Base-by-base conservation (phyloP, 2,888 invertebrate genomes). In the Gibbula magus region DNA sequence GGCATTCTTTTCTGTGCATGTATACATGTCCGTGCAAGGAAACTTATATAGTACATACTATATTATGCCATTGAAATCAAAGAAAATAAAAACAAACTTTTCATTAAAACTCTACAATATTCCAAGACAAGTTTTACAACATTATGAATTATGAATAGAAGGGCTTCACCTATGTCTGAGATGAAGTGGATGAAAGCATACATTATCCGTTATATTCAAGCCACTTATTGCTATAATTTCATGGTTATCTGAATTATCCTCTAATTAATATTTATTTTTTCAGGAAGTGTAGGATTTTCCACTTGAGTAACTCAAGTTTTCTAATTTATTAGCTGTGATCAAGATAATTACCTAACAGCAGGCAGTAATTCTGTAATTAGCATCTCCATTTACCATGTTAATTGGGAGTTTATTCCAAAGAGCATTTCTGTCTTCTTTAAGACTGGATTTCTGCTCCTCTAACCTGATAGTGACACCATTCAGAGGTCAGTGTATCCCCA, bases 211-310 rank as follows among this genome's bases (percentile, higher is more conserved):
- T n/a, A n/a, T n/a, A n/a, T n/a, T n/a, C n/a, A n/a, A n/a, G n/a
- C n/a, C n/a, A n/a, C n/a, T n/a, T n/a, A n/a, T n/a, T n/a, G n/a
- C n/a, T n/a, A n/a, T n/a, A n/a, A n/a, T n/a, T n/a, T n/a, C n/a
- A n/a, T n/a, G n/a, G n/a, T n/a, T n/a, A 20, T 25, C 3, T 18
- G 66, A 22, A 20, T 66, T 25, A 66, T 66, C 66, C 66, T 29
- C 22, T 66, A 66, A 66, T 66, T 25, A 66, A 20, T 29, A 66
- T 25, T 20, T 29, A 66, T 16, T 66, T 29, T 66, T 16, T 20
- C 66, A 66, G 66, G 66, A 66, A 66, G 25, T 66, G 66, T 66
- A 25, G 66, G 66, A 66, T 66, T 66, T 66, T 66, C 66, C 29
- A 29, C 66, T 25, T 66, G 22, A 66, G 29, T 20, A 16, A 10